Evolutionary conservation across 1,140 invertebrate species (phyloP).

Genomic region (Hypsibius dujardini): DNA sequence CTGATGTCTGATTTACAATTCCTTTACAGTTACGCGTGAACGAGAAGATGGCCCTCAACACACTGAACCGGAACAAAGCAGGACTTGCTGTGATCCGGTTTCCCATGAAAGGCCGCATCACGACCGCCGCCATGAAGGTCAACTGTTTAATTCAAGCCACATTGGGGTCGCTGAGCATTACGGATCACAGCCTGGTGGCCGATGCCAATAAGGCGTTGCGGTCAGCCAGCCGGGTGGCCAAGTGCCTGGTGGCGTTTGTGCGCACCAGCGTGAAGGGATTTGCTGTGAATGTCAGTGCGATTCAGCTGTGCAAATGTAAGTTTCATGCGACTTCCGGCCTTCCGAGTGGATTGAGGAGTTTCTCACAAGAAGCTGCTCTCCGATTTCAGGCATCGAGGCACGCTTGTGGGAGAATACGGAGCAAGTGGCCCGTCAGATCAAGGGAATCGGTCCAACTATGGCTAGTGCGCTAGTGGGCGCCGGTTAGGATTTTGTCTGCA

Average conservation of each 20-base stretch:
- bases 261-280: constrained; percentile 28
- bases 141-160: constrained; percentile 50
- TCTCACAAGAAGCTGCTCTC: no score
- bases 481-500: constrained; percentile 28
- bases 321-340: no score
- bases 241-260: constrained; percentile 37
- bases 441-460: constrained; percentile 46
- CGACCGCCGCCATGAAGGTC: constrained; percentile 32
- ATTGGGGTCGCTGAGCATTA: constrained; percentile 48
- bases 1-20: no score
- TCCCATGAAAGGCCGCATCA: constrained; percentile 39
- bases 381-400: constrained; percentile 32
- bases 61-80: constrained; percentile 42
- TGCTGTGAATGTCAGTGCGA: constrained; percentile 38
- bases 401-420: constrained; percentile 55
- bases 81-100: constrained; percentile 37
- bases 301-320: constrained; percentile 45
- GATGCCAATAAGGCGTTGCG: constrained; percentile 51
- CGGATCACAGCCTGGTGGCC: constrained; percentile 46
- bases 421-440: constrained; percentile 49
- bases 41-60: constrained; percentile 43
- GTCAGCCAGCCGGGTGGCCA: constrained; percentile 45
- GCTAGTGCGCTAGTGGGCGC: constrained; percentile 45
- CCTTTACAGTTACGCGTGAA: constrained; percentile 30
- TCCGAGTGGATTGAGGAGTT: no score